These are phyloP conservation scores for Papilio xuthus DNA, from an alignment of 1,140 invertebrate genomes.

Conservation along the genomic window DNA sequence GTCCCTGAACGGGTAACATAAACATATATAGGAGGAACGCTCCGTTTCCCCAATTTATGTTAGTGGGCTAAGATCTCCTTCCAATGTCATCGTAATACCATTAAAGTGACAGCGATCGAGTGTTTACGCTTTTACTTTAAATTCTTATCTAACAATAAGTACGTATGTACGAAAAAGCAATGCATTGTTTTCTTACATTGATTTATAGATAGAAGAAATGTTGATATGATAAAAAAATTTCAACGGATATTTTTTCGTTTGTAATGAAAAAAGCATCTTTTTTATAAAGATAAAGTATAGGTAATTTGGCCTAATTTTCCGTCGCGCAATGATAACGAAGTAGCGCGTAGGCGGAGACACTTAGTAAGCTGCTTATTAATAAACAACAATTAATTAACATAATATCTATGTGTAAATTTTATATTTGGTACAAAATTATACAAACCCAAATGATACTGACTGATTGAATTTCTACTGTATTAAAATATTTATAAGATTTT, in stretches of 20 bases:
- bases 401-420: not conserved
- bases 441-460: no score
- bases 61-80: conserved; percentile 15
- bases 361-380: not conserved
- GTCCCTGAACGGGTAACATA: conserved; percentile 16
- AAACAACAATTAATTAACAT: not conserved
- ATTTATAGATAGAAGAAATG: not conserved
- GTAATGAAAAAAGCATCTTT: not conserved
- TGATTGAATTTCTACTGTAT: no score
- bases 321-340: not conserved
- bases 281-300: not conserved
- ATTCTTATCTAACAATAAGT: not conserved
- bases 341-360: not conserved
- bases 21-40: conserved; percentile 6
- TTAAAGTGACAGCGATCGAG: conserved; percentile 9
- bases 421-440: not conserved
- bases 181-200: not conserved
- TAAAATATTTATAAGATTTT: no score
- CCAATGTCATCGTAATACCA: not conserved
- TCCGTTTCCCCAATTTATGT: conserved; percentile 19
- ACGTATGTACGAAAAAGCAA: not conserved
- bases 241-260: not conserved
- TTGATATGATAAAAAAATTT: not conserved
- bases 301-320: not conserved
- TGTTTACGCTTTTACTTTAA: conserved; percentile 7